phyloP scores from a whole-genome alignment of 92 coral and sea anemone genomes.

The Chrysogorgia sp. region DNA sequence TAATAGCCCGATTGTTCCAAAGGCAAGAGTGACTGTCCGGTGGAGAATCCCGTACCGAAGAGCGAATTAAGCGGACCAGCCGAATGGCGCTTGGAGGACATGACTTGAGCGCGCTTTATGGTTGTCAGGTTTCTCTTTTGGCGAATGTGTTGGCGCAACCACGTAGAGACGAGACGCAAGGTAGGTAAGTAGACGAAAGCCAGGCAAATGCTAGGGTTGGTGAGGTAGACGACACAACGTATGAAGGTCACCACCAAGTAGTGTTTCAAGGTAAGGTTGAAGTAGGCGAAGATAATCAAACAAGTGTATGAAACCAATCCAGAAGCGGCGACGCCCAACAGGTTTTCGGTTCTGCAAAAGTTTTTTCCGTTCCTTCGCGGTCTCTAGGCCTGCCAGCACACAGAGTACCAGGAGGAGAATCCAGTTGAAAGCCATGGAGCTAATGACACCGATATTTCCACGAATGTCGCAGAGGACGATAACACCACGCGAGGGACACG shows the following conservation, averaged over 20 bases:
- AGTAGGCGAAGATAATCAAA: conserved; percentile 7
- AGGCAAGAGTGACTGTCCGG: conserved; percentile 9
- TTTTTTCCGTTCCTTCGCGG: conserved; percentile 17
- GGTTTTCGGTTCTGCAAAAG: conserved; percentile 46
- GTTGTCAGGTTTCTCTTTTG: conserved; percentile 36
- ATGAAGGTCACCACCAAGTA: conserved; percentile 4
- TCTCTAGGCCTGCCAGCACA: conserved; percentile 14
- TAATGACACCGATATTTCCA: neutral
- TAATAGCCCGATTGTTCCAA: conserved; percentile 17
- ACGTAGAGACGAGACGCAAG: conserved; percentile 42
- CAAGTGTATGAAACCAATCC: conserved; percentile 25
- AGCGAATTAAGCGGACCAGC: conserved; percentile 11
- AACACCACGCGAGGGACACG: conserved; percentile 23
- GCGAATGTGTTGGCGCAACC: conserved; percentile 47
- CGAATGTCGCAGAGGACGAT: conserved; percentile 32
- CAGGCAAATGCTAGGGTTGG: conserved; percentile 14
- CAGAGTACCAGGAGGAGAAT: conserved; percentile 9
- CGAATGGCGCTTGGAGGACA: conserved; percentile 43
- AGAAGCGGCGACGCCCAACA: conserved; percentile 24
- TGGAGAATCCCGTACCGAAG: conserved; percentile 4
- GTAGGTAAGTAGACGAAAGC: conserved; percentile 28
- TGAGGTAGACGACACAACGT: conserved; percentile 7
- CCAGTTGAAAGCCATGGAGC: conserved; percentile 32
- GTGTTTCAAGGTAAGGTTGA: conserved; percentile 1
- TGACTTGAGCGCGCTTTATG: conserved; percentile 43